Evolutionary conservation across 2,113 vertebrate species (phyloP).

Genomic region (Oreochromis aureus): DNA sequence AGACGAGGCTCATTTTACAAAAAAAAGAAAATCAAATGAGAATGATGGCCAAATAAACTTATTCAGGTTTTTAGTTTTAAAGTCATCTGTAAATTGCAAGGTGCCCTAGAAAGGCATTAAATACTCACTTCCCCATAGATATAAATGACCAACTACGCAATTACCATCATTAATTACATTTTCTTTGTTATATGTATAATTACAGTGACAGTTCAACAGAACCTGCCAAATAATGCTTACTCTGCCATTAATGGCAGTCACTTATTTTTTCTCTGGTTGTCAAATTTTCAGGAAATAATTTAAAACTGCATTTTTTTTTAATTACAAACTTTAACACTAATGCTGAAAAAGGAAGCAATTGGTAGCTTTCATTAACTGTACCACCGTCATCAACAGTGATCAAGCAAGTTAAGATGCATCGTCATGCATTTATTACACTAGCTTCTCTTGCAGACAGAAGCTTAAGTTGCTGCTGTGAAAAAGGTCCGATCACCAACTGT

Average conservation of each 20-base stretch:
- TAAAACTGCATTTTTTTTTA: not conserved
- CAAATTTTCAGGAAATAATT: not conserved
- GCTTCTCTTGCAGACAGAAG: not conserved
- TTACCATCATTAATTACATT: accelerated
- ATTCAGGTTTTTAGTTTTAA: accelerated
- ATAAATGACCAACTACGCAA: accelerated
- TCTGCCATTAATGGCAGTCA: accelerated
- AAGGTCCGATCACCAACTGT: not conserved
- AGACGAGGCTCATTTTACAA: accelerated
- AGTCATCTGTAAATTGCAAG: not conserved
- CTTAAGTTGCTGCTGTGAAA: not conserved
- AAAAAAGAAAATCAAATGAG: not conserved
- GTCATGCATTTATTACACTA: not conserved
- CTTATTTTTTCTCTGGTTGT: accelerated
- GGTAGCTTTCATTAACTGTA: not conserved
- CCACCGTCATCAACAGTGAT: not conserved
- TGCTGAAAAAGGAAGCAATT: accelerated
- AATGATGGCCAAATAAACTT: accelerated
- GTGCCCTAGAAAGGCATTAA: accelerated
- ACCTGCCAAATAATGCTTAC: not conserved
- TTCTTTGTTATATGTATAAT: accelerated
- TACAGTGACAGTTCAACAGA: not conserved
- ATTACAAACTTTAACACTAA: not conserved
- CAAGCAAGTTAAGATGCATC: accelerated
- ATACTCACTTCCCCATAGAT: not conserved